Base-by-base conservation (phyloP, 2,797 vertebrate genomes). In the Trachops cirrhosus region DNA sequence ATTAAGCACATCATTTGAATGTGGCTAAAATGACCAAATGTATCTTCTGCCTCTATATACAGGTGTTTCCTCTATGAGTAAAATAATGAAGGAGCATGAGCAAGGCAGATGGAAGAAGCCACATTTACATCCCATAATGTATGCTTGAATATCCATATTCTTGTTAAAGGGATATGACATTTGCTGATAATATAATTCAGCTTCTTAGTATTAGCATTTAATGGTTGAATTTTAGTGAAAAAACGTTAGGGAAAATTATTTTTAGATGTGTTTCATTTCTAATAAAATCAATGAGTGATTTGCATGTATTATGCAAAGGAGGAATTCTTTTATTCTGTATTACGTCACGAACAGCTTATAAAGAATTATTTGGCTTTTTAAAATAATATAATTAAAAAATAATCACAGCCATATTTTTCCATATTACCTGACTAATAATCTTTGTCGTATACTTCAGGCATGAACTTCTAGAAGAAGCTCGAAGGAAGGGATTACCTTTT, bases 401-500 rank as follows among this genome's bases (percentile, higher is more conserved):
- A 78, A 96, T 62, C 18, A 75, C 8, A 24, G 19, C 16, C 12
- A 32, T 59, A 16, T 92, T 86, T 37, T 93, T 74, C 26, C 48
- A 73, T 79, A 32, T 68, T 84, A 57, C 2, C 9, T 95, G 71
- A 92, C 94, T 97, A 97, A 92, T 91, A 64, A 77, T 91, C 91
- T 98, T 91, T 98, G 74, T 93, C 98, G 44, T 90, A 19, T 86
- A 98, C 97, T 98, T 95, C 98, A 99, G 99, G 98, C 99, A 99
- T 94, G 99, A 99, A 99, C 98, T 99, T 90, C 97, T 99, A 98
- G 99, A 99, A 98, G 99, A 99, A 97, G 99, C 99, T 97, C 99
- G 99, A 97, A 99, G 99, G 83, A 99, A 99, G 98, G 99, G 99
- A 73, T 99, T 99, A 97, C 99, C 99, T 94, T 99, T 99, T 96